phyloP scores from a whole-genome alignment of 2,797 vertebrate genomes.

The Rachycentron canadum region DNA sequence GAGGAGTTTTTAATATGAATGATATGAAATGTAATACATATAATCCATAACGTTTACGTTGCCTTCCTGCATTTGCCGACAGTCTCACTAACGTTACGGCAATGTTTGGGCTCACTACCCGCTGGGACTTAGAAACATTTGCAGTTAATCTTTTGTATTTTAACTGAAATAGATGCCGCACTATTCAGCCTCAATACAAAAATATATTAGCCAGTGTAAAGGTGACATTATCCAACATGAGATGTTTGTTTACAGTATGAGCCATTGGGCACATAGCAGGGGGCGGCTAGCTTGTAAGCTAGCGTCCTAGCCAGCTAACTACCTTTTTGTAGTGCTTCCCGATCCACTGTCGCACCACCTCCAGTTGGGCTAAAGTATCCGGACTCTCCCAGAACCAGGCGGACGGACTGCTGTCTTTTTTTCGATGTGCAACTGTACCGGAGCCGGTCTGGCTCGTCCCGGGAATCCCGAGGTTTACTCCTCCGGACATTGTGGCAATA shows the following conservation, averaged over 20 bases:
- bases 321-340: constrained; percentile 98
- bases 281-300: constrained; percentile 62
- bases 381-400: constrained; percentile 92
- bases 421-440: constrained; percentile 76
- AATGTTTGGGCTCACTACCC: constrained; percentile 1
- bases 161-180: not conserved
- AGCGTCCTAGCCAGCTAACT: constrained; percentile 45
- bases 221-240: constrained; percentile 15
- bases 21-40: not conserved
- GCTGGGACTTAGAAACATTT: not conserved
- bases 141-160: not conserved
- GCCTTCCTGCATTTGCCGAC: not conserved
- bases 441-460: constrained; percentile 63
- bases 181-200: not conserved
- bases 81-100: not conserved
- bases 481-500: constrained; percentile 80
- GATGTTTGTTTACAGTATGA: constrained; percentile 73
- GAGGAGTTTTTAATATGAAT: too few species aligned
- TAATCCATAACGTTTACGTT: not conserved
- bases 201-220: not conserved
- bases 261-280: constrained; percentile 45
- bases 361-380: constrained; percentile 92
- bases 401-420: constrained; percentile 92
- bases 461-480: constrained; percentile 71
- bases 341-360: constrained; percentile 92